A percentile compares a stretch with the other conserved stretches of the same genome.
Conservation (phyloP, 1,140 invertebrate species). For the Nebria ingens region DNA sequence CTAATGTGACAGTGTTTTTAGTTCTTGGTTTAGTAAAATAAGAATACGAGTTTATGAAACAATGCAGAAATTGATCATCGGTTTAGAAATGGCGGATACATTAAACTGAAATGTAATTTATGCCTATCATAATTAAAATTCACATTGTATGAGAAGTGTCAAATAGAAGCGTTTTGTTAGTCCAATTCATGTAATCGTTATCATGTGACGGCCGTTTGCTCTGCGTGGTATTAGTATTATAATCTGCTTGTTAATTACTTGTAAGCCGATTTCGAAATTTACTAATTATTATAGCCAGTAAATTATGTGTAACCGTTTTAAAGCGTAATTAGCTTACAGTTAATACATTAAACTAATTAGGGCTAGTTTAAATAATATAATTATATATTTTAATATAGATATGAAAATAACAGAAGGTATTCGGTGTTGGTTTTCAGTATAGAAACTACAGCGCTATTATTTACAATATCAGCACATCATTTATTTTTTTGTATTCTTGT, state of each 20-base stretch:
- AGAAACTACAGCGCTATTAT: too few species aligned
- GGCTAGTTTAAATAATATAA: too few species aligned
- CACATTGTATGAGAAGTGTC: neutral
- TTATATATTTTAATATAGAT: too few species aligned
- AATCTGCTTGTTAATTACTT: slow-evolving; percentile 7
- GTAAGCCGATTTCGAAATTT: slow-evolving; percentile 1
- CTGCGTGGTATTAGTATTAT: neutral
- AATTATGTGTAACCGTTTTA: neutral
- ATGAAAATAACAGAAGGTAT: too few species aligned
- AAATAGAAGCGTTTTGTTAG: neutral
- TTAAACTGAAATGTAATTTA: neutral
- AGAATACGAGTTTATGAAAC: too few species aligned
- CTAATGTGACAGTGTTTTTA: too few species aligned
- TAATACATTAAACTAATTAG: slow-evolving; percentile 1
- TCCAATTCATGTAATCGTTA: neutral
- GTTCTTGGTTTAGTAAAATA: too few species aligned
- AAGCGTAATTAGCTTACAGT: neutral
- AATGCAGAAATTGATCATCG: too few species aligned
- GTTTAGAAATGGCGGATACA: too few species aligned
- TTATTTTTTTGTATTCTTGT: too few species aligned
- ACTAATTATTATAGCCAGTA: slow-evolving; percentile 2
- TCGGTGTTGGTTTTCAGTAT: too few species aligned
- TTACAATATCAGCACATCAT: too few species aligned
- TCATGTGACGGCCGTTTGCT: slow-evolving; percentile 1
- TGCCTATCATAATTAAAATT: neutral